Evolutionary conservation across 2,113 vertebrate genomes (phyloP), one percentile per base, ranked within the genome.

Genomic region (Oenanthe melanoleuca): DNA sequence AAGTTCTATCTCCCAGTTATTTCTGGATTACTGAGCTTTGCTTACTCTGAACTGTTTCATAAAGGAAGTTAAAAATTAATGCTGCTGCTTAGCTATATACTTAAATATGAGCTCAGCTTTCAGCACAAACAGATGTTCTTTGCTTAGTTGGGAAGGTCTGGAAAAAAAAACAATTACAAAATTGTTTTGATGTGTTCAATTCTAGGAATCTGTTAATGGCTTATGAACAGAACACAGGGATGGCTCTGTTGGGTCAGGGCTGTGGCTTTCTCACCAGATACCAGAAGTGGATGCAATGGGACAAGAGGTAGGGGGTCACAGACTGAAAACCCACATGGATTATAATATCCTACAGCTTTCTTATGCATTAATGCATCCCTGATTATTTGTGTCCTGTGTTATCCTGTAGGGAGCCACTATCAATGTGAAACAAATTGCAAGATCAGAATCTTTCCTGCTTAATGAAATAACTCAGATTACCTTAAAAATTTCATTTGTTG

Each of bases 1-100:
- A 49, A 86, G 25, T 56, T 66, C 71, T 88, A 26, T 93, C 55
- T 86, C 65, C 25, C 5, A 10, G 64, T 80, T 88, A 90, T 89
- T 93, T 94, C 71, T 93, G 79, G 85, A 94, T 95, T 93, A 86
- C 28, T 63, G 33, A 75, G 37, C 49, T 94, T 95, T 92, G 37
- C 82, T 93, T 93, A 86, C 38, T 73, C 75, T 74, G n/a, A 92
- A 74, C 24, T 29, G 22, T 80, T 95, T 85, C 59, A 70, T 89
- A 86, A 92, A 77, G 64, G 49, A 96, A 93, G 92, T 83, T 88
- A 93, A 95, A 94, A 95, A 96, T 80, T 89, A 95, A 94, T 95
- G 72, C 34, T 2, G 1, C 49, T 93, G 47, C 86, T 92, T 91
- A 88, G 67, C 47, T 89, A 80, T 83, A 80, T n/a, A 73, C 59